Evolutionary conservation across 1,140 invertebrate genomes (phyloP).

Genomic region (Bicyclus anynana): DNA sequence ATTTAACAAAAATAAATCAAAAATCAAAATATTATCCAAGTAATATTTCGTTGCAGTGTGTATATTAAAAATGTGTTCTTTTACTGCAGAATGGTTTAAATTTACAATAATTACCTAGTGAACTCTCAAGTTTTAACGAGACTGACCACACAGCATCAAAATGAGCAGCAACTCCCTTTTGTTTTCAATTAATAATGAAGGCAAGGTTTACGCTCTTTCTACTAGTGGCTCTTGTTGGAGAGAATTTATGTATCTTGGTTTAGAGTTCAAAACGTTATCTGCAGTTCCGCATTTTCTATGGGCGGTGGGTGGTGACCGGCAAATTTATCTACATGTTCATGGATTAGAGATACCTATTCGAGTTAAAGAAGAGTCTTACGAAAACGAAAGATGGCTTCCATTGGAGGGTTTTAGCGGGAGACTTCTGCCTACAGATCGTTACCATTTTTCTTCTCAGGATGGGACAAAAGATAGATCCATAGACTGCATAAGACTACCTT

Average conservation of each 20-base stretch:
- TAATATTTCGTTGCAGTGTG: too few species aligned
- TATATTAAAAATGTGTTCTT: background rate
- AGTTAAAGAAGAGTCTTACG: slow-evolving; percentile 92
- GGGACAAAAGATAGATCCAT: slow-evolving; percentile 87
- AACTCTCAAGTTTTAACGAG: background rate
- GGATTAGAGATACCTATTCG: slow-evolving; percentile 93
- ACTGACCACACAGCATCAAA: slow-evolving; percentile 11
- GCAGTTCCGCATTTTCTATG: slow-evolving; percentile 90
- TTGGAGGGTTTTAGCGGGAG: slow-evolving; percentile 90
- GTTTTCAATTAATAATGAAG: slow-evolving; percentile 92
- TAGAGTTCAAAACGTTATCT: slow-evolving; percentile 92
- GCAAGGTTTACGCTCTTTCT: slow-evolving; percentile 88
- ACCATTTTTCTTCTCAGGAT: slow-evolving; percentile 89
- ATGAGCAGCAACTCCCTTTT: slow-evolving; percentile 83
- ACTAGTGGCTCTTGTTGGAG: slow-evolving; percentile 88
- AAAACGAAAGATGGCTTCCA: slow-evolving; percentile 96
- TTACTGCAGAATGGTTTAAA: background rate
- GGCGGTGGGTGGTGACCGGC: slow-evolving; percentile 94
- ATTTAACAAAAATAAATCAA: too few species aligned
- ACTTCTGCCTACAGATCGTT: slow-evolving; percentile 91
- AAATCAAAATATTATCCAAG: too few species aligned
- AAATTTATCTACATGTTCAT: slow-evolving; percentile 93
- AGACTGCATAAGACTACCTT: slow-evolving; percentile 90
- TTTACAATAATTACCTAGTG: background rate
- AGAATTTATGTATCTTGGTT: slow-evolving; percentile 88